A percentile compares a stretch with the other conserved stretches of the same genome.
These are phyloP conservation scores for Lepeophtheirus nordmannii DNA, from an alignment of 2,888 invertebrate genomes.

Conservation along the genomic window DNA sequence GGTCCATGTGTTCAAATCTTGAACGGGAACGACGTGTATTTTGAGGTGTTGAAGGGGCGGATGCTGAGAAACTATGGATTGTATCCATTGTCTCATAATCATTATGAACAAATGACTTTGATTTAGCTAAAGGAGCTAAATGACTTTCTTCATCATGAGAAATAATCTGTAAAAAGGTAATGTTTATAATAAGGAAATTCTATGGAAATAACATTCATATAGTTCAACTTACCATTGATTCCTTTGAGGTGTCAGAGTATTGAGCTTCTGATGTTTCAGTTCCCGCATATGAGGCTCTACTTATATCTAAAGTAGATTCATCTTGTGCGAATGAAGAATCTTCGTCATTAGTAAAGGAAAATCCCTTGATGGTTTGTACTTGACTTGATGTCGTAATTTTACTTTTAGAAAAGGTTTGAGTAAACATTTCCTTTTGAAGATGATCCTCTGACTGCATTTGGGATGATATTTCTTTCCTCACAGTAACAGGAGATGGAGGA, in stretches of 20 bases:
- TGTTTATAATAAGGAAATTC: neutral
- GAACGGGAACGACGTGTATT: neutral
- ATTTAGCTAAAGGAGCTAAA: neutral
- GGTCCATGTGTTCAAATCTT: too few species aligned
- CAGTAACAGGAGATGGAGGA: slow-evolving; percentile 22
- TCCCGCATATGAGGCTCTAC: neutral
- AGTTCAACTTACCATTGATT: neutral
- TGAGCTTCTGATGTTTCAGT: neutral
- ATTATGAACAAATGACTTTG: neutral
- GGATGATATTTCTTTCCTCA: slow-evolving; percentile 8
- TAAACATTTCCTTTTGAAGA: neutral
- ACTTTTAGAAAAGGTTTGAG: neutral
- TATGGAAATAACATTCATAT: neutral
- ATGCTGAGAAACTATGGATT: neutral
- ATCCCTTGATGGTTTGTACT: neutral
- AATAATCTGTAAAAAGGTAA: neutral
- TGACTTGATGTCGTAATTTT: neutral
- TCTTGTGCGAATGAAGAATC: neutral
- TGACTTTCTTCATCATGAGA: neutral
- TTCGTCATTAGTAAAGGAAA: neutral
- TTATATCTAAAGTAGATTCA: neutral
- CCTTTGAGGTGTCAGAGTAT: neutral
- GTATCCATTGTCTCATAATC: neutral
- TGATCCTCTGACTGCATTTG: neutral
- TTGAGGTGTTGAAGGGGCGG: neutral